Percentiles rank a stretch among this genome's conserved stretches.
phyloP scores from a whole-genome alignment of 2,797 vertebrate genomes.

The Paedocypris micromegethes region DNA sequence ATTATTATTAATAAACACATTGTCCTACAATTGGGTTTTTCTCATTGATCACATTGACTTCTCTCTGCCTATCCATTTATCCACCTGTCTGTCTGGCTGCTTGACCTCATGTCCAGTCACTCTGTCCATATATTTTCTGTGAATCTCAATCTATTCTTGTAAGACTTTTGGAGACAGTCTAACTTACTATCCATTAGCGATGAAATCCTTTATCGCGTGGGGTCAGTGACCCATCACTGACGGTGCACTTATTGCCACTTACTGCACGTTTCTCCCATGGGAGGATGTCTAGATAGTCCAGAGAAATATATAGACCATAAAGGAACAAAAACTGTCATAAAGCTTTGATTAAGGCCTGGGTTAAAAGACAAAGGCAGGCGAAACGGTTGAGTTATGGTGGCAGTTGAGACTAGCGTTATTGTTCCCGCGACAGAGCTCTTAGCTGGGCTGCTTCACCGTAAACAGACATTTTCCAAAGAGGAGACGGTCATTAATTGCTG shows the following conservation, averaged over 20 bases:
- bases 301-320: slow-evolving; percentile 80
- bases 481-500: slow-evolving; percentile 71
- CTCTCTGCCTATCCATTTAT: no score
- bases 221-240: slow-evolving; percentile 72
- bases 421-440: slow-evolving; percentile 76
- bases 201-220: slow-evolving; percentile 46
- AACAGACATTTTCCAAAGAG: slow-evolving; percentile 66
- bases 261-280: slow-evolving; percentile 68
- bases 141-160: slow-evolving; percentile 15
- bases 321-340: slow-evolving; percentile 80
- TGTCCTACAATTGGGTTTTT: no score
- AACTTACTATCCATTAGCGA: slow-evolving; percentile 41
- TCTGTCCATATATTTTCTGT: not conserved
- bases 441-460: slow-evolving; percentile 64
- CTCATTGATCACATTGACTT: no score
- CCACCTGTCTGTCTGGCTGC: no score
- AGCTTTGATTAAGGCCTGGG: slow-evolving; percentile 76
- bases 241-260: slow-evolving; percentile 68
- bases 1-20: no score
- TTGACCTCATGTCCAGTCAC: no score
- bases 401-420: slow-evolving; percentile 70
- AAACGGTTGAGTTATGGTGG: slow-evolving; percentile 71
- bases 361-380: slow-evolving; percentile 68
- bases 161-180: slow-evolving; percentile 8
- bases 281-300: slow-evolving; percentile 73